Base-by-base conservation (phyloP, 2,797 vertebrate species). In the Phyllotis vaccarum region DNA sequence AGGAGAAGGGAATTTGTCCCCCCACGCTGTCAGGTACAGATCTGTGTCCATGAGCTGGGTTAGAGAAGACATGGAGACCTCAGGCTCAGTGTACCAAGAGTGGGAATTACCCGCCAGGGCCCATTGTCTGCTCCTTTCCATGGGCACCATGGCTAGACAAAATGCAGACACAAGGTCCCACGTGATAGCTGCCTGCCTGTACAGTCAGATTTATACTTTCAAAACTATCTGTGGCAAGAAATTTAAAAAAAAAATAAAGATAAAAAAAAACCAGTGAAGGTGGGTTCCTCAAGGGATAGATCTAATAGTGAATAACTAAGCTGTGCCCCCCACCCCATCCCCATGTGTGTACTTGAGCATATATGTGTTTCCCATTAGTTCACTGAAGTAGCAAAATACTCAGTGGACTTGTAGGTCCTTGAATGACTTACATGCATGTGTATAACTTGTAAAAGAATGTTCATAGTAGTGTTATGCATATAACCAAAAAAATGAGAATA, bases 321-420 rank as follows among this genome's bases (percentile, higher is more conserved):
- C 9, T 5, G 46, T 49, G 46, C 46, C 46, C 56, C 54, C 31
- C 11, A 5, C 27, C 29, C 43, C 29, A 2, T 2, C 16, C 27
- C 17, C 19, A 2, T 6, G 68, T 74, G n/a, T 31, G 40, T 52
- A 8, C 46, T 21, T 37, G 5, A 64, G 19, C 9, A 27, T 43
- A 43, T 22, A 29, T 37, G 62, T 70, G 52, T 70, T 80, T 91
- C n/a, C 49, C n/a, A 87, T 92, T 74, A 80, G 49, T 31, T 46
- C 3, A 5, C 49, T 94, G 89, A 86, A 6, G 46, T 62, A 52
- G n/a, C 17, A 49, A 22, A 70, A 52, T 60, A 76, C 96, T 86
- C 27, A 43, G 40, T 46, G 95, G 16, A 82, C 64, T 22, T 95
- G 54, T 87, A 87, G 90, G 97, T 94, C 78, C 80, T 5, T 92